These are phyloP conservation scores for Scrobipalpa costella DNA, from an alignment of 2,888 invertebrate genomes.

Conservation along the genomic window DNA sequence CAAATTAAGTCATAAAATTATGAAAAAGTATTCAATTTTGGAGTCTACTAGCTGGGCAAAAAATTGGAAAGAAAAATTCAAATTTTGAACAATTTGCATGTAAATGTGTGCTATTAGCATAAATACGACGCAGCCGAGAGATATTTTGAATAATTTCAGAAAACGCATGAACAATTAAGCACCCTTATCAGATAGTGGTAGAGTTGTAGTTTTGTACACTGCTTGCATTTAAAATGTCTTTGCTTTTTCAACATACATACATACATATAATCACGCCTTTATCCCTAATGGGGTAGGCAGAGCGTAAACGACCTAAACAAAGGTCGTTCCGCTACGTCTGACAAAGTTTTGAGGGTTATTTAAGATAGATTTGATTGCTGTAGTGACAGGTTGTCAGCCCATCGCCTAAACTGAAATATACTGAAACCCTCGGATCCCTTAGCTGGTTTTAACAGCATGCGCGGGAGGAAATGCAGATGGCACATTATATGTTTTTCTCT, in stretches of 20 bases:
- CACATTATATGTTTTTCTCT: too few species aligned
- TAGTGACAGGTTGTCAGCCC: too few species aligned
- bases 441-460: too few species aligned
- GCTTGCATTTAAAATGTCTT: not conserved
- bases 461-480: too few species aligned
- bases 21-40: conserved; percentile 19
- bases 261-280: too few species aligned
- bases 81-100: conserved; percentile 36
- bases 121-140: conserved; percentile 7
- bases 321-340: too few species aligned
- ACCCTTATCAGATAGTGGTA: not conserved
- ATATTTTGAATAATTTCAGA: not conserved
- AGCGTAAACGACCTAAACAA: too few species aligned
- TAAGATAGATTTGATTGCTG: too few species aligned
- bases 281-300: too few species aligned
- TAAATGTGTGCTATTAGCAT: conserved; percentile 38
- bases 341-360: too few species aligned
- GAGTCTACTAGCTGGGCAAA: conserved; percentile 18
- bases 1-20: conserved; percentile 33
- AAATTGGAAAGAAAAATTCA: conserved; percentile 29
- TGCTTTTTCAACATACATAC: not conserved
- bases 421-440: too few species aligned
- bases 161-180: conserved; percentile 1
- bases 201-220: not conserved
- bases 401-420: too few species aligned